Evolutionary conservation across 2,797 vertebrate species (phyloP).

Genomic region (Eidolon dupreanum): DNA sequence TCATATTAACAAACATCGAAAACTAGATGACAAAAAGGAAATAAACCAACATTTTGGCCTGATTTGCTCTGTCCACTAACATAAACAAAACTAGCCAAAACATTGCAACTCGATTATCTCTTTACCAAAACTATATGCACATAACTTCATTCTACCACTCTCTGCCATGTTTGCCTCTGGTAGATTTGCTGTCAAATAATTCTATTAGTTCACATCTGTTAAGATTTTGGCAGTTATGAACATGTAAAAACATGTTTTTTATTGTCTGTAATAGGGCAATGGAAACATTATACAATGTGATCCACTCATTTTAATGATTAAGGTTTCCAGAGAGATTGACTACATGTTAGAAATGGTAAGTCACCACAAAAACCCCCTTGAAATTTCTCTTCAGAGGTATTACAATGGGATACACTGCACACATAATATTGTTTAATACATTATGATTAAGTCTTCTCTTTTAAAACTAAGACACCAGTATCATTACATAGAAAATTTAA

Average conservation of each 20-base stretch:
- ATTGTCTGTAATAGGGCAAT: not conserved
- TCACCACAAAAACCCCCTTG: not conserved
- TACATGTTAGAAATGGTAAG: not conserved
- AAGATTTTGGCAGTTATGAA: not conserved
- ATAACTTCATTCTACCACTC: not conserved
- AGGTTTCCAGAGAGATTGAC: not conserved
- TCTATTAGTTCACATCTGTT: not conserved
- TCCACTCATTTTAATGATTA: not conserved
- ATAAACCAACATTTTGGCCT: not conserved
- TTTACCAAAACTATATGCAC: not conserved
- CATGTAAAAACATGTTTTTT: not conserved
- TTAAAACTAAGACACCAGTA: not conserved
- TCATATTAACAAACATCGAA: not conserved
- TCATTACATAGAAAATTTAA: not conserved
- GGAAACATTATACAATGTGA: conserved; percentile 13
- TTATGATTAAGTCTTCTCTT: not conserved
- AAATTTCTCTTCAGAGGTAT: conserved; percentile 11
- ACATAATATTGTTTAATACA: not conserved
- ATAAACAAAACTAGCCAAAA: not conserved
- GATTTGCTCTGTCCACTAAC: not conserved
- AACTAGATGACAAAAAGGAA: not conserved
- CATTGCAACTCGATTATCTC: not conserved
- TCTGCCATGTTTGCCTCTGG: not conserved
- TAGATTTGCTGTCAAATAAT: not conserved
- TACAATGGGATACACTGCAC: not conserved